phyloP scores from a whole-genome alignment of 2,888 invertebrate species.

The Euspilapteryx auroguttella region DNA sequence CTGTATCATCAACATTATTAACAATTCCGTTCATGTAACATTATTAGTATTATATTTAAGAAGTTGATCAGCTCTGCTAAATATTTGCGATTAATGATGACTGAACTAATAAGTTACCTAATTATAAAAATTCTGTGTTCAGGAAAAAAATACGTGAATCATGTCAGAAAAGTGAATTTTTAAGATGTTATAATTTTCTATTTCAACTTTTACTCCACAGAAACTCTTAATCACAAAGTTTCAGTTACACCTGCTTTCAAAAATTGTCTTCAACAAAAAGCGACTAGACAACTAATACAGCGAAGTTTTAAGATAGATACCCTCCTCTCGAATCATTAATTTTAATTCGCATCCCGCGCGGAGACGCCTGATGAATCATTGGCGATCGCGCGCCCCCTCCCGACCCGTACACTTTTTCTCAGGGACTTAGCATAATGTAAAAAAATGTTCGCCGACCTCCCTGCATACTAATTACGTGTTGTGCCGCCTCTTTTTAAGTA shows the following conservation, averaged over 20 bases:
- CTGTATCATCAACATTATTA: no score
- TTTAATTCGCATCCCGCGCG: constrained; percentile 54
- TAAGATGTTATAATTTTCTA: no score
- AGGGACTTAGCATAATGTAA: constrained; percentile 54
- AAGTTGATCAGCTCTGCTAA: no score
- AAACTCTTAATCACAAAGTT: constrained; percentile 17
- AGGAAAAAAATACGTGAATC: no score
- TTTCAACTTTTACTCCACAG: constrained; percentile 20
- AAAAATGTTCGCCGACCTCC: constrained; percentile 49
- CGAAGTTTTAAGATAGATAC: constrained; percentile 9
- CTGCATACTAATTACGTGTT: constrained; percentile 59
- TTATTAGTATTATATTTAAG: no score
- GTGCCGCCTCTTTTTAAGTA: constrained; percentile 34
- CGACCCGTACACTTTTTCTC: constrained; percentile 42
- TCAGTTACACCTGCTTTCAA: constrained; percentile 38
- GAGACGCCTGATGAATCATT: constrained; percentile 60
- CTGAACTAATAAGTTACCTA: no score
- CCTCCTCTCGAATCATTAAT: constrained; percentile 56
- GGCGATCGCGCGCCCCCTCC: constrained; percentile 43
- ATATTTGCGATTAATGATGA: no score
- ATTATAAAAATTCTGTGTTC: no score
- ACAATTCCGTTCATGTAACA: no score
- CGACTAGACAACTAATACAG: constrained; percentile 26
- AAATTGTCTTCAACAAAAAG: constrained; percentile 47
- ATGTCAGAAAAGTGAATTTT: no score